Evolutionary conservation across 2,888 invertebrate species (phyloP).

Genomic region (Dexiosoma caninum): DNA sequence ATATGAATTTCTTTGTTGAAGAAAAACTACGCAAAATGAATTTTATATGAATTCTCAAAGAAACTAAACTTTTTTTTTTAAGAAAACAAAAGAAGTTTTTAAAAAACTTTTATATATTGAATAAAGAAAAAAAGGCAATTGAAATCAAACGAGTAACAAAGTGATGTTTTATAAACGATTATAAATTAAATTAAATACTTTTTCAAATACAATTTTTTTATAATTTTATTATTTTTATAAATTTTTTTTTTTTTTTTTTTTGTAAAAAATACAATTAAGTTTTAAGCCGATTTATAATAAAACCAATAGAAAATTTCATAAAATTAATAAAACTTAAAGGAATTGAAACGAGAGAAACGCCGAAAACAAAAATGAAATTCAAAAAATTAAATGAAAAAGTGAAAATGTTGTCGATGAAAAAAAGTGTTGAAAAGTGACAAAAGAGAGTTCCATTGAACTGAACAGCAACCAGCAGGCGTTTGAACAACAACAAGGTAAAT

Average conservation of each 20-base stretch:
- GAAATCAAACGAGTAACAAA: slow-evolving; percentile 76
- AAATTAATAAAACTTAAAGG: slow-evolving; percentile 13
- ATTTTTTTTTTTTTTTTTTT: slow-evolving; percentile 5
- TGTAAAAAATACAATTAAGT: slow-evolving; percentile 44
- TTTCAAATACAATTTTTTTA: slow-evolving; percentile 18
- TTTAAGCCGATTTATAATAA: slow-evolving; percentile 21
- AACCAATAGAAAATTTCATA: slow-evolving; percentile 1
- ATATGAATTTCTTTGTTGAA: slow-evolving; percentile 7
- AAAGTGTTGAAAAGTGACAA: slow-evolving; percentile 38
- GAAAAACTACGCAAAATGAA: slow-evolving; percentile 33
- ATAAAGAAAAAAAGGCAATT: slow-evolving; percentile 66
- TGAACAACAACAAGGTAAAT: slow-evolving; percentile 37
- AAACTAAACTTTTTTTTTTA: slow-evolving; percentile 33
- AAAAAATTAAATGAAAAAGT: not conserved
- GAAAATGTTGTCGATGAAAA: slow-evolving; percentile 2
- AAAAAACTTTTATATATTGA: slow-evolving; percentile 58
- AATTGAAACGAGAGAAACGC: not conserved
- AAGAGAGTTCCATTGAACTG: not conserved
- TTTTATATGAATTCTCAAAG: slow-evolving; percentile 56
- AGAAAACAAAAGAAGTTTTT: slow-evolving; percentile 50
- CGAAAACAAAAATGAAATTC: slow-evolving; percentile 5
- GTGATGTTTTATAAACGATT: slow-evolving; percentile 72
- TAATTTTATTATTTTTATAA: slow-evolving; percentile 37
- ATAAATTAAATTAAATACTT: slow-evolving; percentile 51
- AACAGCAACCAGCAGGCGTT: slow-evolving; percentile 27